These are phyloP conservation scores for Callyntrura guangdongensis DNA, from an alignment of 2,888 invertebrate species.

Conservation along the genomic window DNA sequence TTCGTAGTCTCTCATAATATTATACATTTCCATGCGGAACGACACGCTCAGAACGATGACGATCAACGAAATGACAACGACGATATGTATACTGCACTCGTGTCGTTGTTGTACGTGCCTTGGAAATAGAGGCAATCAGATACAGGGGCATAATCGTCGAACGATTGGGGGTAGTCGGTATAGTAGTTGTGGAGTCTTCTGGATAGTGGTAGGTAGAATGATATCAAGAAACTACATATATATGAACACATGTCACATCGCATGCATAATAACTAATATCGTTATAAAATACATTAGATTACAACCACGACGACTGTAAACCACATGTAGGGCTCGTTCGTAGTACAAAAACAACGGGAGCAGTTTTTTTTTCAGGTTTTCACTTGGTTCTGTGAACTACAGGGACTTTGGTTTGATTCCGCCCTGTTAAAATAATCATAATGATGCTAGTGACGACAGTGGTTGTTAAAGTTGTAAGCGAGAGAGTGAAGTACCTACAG, in stretches of 20 bases:
- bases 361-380: conserved; percentile 12
- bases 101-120: conserved; percentile 30
- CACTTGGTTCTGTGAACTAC: conserved; percentile 11
- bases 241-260: conserved; percentile 5
- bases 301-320: background rate
- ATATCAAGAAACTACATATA: background rate
- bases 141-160: background rate
- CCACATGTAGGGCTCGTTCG: conserved; percentile 10
- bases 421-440: conserved; percentile 62
- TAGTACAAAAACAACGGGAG: conserved; percentile 14
- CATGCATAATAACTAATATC: conserved; percentile 19
- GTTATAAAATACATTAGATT: conserved; percentile 24
- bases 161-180: no score
- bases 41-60: conserved; percentile 45
- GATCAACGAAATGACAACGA: conserved; percentile 40
- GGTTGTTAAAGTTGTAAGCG: no score
- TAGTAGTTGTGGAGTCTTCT: background rate
- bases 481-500: background rate
- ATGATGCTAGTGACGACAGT: conserved; percentile 63
- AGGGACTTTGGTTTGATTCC: conserved; percentile 43
- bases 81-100: background rate
- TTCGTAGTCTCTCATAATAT: conserved; percentile 27
- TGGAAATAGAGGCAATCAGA: conserved; percentile 63
- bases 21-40: conserved; percentile 67
- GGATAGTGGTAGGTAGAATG: background rate